A percentile compares a stretch with the other conserved stretches of the same genome.
Conservation (phyloP, 2,113 vertebrate species). For the Lophura nycthemera region DNA sequence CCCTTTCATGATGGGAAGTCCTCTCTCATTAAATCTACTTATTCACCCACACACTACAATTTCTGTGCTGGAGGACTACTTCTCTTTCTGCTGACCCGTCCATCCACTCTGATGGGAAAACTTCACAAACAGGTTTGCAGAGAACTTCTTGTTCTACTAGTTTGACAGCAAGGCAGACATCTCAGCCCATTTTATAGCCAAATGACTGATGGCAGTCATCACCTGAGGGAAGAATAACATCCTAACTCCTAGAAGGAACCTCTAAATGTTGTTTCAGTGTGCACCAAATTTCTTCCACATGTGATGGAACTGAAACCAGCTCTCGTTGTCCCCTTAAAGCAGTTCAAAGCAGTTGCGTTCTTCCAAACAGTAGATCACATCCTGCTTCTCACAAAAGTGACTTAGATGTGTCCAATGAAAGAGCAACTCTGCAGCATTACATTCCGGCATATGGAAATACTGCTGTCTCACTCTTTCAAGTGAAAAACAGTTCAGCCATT, state of each 20-base stretch:
- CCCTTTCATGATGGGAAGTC: not conserved
- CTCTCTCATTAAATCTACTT: not conserved
- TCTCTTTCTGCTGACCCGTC: not conserved
- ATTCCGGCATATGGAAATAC: not conserved
- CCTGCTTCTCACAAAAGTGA: not conserved
- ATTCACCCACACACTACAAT: not conserved
- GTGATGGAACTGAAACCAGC: not conserved
- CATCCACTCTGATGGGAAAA: not conserved
- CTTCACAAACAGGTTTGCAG: not conserved
- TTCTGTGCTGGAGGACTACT: not conserved
- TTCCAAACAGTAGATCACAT: not conserved
- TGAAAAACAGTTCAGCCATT: not conserved
- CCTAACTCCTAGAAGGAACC: not conserved
- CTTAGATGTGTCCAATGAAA: not conserved
- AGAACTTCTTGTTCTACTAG: constrained; percentile 19
- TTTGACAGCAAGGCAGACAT: not conserved
- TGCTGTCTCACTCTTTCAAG: not conserved
- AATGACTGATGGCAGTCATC: not conserved
- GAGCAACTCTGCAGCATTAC: not conserved
- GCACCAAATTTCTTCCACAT: not conserved
- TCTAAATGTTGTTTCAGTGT: not conserved
- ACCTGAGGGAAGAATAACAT: not conserved
- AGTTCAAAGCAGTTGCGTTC: not conserved
- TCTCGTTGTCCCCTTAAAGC: not conserved
- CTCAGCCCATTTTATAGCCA: not conserved